phyloP scores from a whole-genome alignment of 2,888 invertebrate genomes.

The Eupithecia insigniata region DNA sequence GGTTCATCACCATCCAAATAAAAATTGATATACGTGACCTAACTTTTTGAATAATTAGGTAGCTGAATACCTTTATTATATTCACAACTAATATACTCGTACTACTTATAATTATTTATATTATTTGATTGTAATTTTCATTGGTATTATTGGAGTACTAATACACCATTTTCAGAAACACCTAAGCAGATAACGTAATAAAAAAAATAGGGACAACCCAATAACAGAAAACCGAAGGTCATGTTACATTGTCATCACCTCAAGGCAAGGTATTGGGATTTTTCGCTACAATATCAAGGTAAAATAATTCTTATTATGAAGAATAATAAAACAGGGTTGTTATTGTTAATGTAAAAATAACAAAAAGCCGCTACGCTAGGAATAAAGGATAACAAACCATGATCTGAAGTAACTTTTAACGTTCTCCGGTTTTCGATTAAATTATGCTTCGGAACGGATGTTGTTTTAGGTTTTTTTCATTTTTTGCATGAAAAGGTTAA shows the following conservation, averaged over 20 bases:
- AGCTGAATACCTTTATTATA: not conserved
- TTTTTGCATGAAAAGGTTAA: not conserved
- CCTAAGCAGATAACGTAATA: not conserved
- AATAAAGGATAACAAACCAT: conserved; percentile 11
- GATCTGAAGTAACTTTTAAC: not conserved
- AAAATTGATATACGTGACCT: too few relatives aligned
- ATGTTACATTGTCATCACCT: conserved; percentile 5
- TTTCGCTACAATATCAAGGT: not conserved
- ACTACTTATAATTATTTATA: too few relatives aligned
- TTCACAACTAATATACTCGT: not conserved
- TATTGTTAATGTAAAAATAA: conserved; percentile 6
- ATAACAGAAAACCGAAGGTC: not conserved
- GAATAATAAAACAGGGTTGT: conserved; percentile 6
- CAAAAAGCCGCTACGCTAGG: not conserved
- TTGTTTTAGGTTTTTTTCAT: not conserved
- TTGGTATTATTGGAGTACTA: too few relatives aligned
- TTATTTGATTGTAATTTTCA: too few relatives aligned
- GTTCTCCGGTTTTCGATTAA: not conserved
- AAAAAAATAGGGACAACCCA: not conserved
- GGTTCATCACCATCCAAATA: too few relatives aligned
- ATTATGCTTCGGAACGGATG: not conserved
- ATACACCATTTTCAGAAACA: not conserved
- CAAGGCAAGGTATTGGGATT: conserved; percentile 9
- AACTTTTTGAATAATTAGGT: not conserved
- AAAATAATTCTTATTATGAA: not conserved